Evolutionary conservation across 1,140 invertebrate genomes (phyloP).

Genomic region (Orchesella cincta): DNA sequence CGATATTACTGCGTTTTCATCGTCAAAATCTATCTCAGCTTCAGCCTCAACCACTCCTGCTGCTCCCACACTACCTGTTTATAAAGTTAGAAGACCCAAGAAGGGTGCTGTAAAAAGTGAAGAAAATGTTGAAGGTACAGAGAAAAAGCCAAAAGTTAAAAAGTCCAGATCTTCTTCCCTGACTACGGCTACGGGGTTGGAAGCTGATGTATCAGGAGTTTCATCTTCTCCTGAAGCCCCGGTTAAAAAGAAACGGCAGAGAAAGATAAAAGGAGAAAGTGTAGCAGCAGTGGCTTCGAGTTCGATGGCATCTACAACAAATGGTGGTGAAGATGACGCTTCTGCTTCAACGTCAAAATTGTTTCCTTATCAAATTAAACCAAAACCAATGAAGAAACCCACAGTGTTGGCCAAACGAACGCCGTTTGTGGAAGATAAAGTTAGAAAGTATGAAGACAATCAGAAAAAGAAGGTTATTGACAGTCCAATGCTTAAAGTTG

Average conservation of each 20-base stretch:
- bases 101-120: too few relatives aligned
- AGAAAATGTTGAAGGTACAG: too few relatives aligned
- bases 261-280: neutral
- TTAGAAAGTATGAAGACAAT: neutral
- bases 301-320: neutral
- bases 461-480: neutral
- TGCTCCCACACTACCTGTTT: too few relatives aligned
- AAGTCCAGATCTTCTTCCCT: too few relatives aligned
- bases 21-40: too few relatives aligned
- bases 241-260: neutral
- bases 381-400: neutral
- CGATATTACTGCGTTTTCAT: neutral
- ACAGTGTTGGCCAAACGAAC: slow-evolving; percentile 24
- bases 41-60: too few relatives aligned
- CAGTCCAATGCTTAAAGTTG: slow-evolving; percentile 38
- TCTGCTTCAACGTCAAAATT: neutral
- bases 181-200: neutral
- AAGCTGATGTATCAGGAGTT: neutral
- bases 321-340: too few relatives aligned
- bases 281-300: neutral
- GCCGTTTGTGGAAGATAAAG: neutral
- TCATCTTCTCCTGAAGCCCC: neutral
- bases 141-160: too few relatives aligned
- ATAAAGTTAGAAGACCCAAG: neutral
- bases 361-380: neutral